Conservation (phyloP, 2,888 invertebrate genomes). For the Himalopsyche kuldschensis region DNA sequence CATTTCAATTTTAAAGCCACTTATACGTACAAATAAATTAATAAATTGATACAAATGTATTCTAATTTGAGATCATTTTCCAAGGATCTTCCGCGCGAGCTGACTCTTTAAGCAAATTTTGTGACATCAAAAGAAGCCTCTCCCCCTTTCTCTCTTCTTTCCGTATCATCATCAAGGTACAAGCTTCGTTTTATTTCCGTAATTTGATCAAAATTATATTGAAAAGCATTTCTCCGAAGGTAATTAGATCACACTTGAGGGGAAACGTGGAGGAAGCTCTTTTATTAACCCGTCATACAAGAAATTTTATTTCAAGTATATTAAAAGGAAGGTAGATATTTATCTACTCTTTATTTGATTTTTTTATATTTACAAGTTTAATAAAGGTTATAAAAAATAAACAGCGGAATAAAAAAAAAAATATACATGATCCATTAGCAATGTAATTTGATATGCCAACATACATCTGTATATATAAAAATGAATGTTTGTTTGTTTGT, state of each 20-base stretch:
- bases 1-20: not conserved
- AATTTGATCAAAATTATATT: conserved; percentile 39
- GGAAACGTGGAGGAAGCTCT: conserved; percentile 21
- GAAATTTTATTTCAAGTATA: conserved; percentile 17
- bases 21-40: conserved; percentile 7
- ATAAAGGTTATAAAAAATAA: too few species aligned
- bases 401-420: too few species aligned
- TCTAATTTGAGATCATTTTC: conserved; percentile 15
- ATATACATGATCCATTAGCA: too few species aligned
- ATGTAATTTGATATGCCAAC: too few species aligned
- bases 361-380: too few species aligned
- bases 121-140: conserved; percentile 26
- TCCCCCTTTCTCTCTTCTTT: not conserved
- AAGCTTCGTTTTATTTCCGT: conserved; percentile 30
- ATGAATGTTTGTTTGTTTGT: too few species aligned
- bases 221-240: conserved; percentile 35
- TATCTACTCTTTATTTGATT: too few species aligned
- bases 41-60: conserved; percentile 27
- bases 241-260: conserved; percentile 35
- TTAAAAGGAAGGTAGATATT: too few species aligned
- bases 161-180: not conserved
- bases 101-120: conserved; percentile 31
- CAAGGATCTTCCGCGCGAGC: conserved; percentile 5
- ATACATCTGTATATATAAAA: too few species aligned
- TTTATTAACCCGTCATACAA: conserved; percentile 30